phyloP scores from a whole-genome alignment of 2,888 invertebrate genomes.

The Habroteleia sp. region DNA sequence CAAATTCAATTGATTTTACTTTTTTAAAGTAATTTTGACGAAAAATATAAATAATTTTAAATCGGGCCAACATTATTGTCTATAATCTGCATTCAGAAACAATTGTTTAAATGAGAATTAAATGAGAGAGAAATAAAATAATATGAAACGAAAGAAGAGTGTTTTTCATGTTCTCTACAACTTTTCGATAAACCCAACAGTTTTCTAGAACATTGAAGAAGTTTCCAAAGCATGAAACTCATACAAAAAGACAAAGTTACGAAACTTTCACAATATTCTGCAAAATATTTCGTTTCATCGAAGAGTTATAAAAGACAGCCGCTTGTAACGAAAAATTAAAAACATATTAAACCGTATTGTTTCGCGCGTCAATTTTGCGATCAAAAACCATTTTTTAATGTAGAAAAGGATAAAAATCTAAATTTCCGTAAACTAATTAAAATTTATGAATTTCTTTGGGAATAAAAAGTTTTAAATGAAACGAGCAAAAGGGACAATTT shows the following conservation, averaged over 20 bases:
- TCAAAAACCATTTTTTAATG: slow-evolving; percentile 3
- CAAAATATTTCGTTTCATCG: slow-evolving; percentile 50
- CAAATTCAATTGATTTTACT: no score
- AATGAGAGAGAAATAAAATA: no score
- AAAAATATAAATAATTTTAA: no score
- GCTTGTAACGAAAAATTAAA: slow-evolving; percentile 38
- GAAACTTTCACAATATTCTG: slow-evolving; percentile 62
- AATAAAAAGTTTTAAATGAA: no score
- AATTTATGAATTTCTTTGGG: background rate
- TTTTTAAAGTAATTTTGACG: no score
- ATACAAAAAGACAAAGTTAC: slow-evolving; percentile 58
- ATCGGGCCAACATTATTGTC: no score
- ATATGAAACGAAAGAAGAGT: slow-evolving; percentile 29
- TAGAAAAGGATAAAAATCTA: background rate
- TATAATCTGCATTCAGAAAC: slow-evolving; percentile 4
- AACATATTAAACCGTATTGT: slow-evolving; percentile 41
- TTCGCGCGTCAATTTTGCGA: slow-evolving; percentile 16
- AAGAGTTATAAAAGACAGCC: slow-evolving; percentile 42
- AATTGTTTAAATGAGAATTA: slow-evolving; percentile 35
- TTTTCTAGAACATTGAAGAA: slow-evolving; percentile 60
- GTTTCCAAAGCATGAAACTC: slow-evolving; percentile 60
- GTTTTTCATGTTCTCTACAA: slow-evolving; percentile 55
- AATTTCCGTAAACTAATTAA: slow-evolving; percentile 11
- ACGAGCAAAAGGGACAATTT: no score
- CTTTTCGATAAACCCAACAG: slow-evolving; percentile 62